Percentiles rank a stretch among this genome's conserved stretches.
phyloP scores from a whole-genome alignment of 2,888 invertebrate genomes.

The Tiliacea citrago region DNA sequence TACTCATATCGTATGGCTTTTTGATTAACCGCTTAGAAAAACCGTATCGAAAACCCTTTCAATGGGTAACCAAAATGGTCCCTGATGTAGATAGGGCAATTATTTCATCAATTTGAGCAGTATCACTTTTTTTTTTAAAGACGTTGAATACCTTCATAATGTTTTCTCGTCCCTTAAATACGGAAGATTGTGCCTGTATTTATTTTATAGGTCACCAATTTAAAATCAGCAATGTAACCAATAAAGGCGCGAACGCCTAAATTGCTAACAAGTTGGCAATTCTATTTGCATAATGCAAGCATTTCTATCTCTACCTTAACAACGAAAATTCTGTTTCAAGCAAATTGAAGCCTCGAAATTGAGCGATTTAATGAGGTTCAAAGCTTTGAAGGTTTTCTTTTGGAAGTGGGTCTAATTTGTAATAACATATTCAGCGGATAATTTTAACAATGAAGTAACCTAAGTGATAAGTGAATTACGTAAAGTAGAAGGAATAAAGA shows the following conservation, averaged over 20 bases:
- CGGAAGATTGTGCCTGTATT: slow-evolving; percentile 3
- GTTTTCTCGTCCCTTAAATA: background rate
- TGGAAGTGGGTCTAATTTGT: slow-evolving; percentile 49
- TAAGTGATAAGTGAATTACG: slow-evolving; percentile 42
- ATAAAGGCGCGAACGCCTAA: slow-evolving; percentile 45
- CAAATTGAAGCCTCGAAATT: slow-evolving; percentile 60
- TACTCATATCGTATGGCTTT: too few relatives aligned
- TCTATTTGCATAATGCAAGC: slow-evolving; percentile 70
- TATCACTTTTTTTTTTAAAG: background rate
- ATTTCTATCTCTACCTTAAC: slow-evolving; percentile 64
- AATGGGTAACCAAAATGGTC: too few relatives aligned
- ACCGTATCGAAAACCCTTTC: too few relatives aligned
- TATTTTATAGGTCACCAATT: slow-evolving; percentile 29
- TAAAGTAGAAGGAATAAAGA: slow-evolving; percentile 26
- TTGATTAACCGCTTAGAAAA: too few relatives aligned
- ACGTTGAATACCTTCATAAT: background rate
- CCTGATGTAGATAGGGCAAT: too few relatives aligned
- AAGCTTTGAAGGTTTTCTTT: slow-evolving; percentile 59
- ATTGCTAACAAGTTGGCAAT: slow-evolving; percentile 62
- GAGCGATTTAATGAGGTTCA: slow-evolving; percentile 63
- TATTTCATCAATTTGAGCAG: background rate
- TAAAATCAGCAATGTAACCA: slow-evolving; percentile 33
- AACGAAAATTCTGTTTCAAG: slow-evolving; percentile 56
- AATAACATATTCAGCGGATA: slow-evolving; percentile 55
- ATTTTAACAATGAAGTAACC: slow-evolving; percentile 40